Percentiles rank a stretch among this genome's conserved stretches.
Evolutionary conservation across 1,140 invertebrate species (phyloP).

Genomic region (Subanguina moxae): DNA sequence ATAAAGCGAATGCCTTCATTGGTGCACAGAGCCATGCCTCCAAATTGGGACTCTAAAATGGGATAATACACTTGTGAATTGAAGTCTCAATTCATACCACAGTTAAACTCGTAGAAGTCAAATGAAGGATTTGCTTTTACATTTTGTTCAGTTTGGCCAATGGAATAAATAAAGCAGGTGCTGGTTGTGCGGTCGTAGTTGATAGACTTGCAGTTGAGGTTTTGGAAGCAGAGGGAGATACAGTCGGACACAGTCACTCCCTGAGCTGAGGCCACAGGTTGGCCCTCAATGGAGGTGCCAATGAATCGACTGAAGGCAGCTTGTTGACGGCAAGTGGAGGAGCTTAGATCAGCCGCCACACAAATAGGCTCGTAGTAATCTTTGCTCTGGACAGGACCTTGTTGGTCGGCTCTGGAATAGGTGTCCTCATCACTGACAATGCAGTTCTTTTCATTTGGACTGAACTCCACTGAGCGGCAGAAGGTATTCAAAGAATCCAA

Average conservation of each 20-base stretch:
- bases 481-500: constrained; percentile 58
- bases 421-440: constrained; percentile 59
- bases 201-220: constrained; percentile 59
- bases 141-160: constrained; percentile 54
- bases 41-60: constrained; percentile 56
- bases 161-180: constrained; percentile 57
- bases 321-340: constrained; percentile 59
- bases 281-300: constrained; percentile 54
- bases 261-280: constrained; percentile 57
- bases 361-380: constrained; percentile 59
- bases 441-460: constrained; percentile 57
- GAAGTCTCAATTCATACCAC: constrained; percentile 39
- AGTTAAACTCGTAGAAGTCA: constrained; percentile 60
- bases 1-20: constrained; percentile 59
- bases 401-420: constrained; percentile 59
- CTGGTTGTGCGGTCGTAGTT: constrained; percentile 59
- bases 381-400: constrained; percentile 54
- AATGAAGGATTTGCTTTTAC: constrained; percentile 56
- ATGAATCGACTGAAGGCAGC: constrained; percentile 59
- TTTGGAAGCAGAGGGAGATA: constrained; percentile 59
- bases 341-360: constrained; percentile 58
- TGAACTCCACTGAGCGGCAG: constrained; percentile 58
- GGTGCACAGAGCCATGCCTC: constrained; percentile 58
- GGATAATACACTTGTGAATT: background rate
- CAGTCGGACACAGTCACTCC: constrained; percentile 59